Conservation (phyloP, 2,113 vertebrate genomes). For the Edolisoma coerulescens region DNA sequence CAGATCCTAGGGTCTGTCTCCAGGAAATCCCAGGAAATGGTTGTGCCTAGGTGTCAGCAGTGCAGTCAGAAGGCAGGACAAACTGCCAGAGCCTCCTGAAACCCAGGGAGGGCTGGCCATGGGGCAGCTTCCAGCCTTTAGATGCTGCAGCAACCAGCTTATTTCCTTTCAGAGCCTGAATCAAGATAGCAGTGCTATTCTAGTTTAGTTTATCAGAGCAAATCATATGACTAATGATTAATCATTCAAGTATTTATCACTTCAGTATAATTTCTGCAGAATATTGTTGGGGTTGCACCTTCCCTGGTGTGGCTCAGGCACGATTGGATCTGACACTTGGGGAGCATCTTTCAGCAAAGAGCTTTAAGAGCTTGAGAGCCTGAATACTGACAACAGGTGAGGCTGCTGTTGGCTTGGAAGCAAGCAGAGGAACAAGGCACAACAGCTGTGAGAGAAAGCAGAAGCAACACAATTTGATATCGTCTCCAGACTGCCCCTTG, state of each 20-base stretch:
- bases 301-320: background rate
- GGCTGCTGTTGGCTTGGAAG: background rate
- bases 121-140: background rate
- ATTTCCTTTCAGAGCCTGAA: background rate
- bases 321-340: background rate
- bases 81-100: background rate
- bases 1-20: background rate
- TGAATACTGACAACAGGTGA: conserved; percentile 44
- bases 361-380: conserved; percentile 15
- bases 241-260: conserved; percentile 14
- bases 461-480: conserved; percentile 22
- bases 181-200: background rate
- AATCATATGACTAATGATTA: conserved; percentile 20
- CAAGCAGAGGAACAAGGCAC: background rate
- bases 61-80: background rate
- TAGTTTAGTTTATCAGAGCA: background rate
- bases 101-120: fast-evolving
- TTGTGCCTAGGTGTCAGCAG: background rate
- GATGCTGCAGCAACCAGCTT: background rate
- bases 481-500: background rate
- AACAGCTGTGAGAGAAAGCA: conserved; percentile 37
- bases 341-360: conserved; percentile 39
- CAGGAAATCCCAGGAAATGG: background rate
- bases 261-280: background rate
- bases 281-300: background rate